Conservation (phyloP, 2,888 invertebrate genomes). For the Cantharis flavilabris region DNA sequence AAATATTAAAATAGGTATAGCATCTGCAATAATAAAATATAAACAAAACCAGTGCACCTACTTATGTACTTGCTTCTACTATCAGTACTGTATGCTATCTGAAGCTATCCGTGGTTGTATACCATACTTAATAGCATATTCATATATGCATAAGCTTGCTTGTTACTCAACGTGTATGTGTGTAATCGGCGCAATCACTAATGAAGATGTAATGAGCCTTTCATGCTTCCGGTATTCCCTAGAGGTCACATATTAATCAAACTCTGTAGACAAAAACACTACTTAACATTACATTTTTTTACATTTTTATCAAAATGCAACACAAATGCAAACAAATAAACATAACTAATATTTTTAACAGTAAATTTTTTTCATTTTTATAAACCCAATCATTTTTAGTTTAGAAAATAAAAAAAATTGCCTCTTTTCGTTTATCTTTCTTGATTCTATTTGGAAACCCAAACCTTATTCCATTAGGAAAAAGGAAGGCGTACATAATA, state of each 20-base stretch:
- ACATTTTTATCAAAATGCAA: background rate
- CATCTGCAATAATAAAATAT: background rate
- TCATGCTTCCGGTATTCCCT: constrained; percentile 29
- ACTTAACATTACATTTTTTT: background rate
- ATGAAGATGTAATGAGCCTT: constrained; percentile 41
- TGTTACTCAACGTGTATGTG: constrained; percentile 36
- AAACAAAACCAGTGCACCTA: constrained; percentile 11
- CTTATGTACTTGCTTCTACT: background rate
- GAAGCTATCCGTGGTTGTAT: constrained; percentile 18
- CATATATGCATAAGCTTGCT: constrained; percentile 41
- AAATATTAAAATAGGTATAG: background rate
- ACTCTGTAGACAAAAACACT: constrained; percentile 11
- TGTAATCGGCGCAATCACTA: constrained; percentile 40
- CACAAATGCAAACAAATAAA: too few relatives aligned
- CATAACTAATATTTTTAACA: background rate
- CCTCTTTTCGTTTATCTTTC: background rate
- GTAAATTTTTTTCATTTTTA: background rate
- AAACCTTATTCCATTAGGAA: too few relatives aligned
- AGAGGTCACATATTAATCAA: constrained; percentile 12
- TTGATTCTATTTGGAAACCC: too few relatives aligned
- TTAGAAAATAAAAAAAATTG: background rate
- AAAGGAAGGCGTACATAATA: too few relatives aligned
- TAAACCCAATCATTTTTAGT: background rate
- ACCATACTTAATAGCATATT: constrained; percentile 41
- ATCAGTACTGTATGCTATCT: constrained; percentile 15